These are phyloP conservation scores for Anodontia alba DNA, from an alignment of 2,888 invertebrate genomes.

Conservation along the genomic window DNA sequence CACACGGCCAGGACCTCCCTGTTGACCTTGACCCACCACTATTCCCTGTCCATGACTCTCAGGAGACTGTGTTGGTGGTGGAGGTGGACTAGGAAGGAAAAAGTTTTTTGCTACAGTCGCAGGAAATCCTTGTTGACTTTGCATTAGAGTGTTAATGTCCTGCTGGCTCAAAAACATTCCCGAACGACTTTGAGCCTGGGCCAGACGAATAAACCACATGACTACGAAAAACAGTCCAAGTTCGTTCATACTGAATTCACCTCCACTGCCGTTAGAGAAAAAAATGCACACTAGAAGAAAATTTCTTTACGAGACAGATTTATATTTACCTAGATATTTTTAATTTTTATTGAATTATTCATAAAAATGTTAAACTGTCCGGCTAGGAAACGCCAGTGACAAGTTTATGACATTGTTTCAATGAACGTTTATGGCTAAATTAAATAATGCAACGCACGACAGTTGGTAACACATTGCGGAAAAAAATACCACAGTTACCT, in stretches of 20 bases:
- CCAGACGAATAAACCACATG: neutral
- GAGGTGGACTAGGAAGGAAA: neutral
- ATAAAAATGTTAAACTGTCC: constrained; percentile 9
- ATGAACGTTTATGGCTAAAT: neutral
- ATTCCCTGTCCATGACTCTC: neutral
- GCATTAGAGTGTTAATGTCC: neutral
- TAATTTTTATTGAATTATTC: constrained; percentile 9
- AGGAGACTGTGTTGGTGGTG: neutral
- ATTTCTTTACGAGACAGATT: neutral
- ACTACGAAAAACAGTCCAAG: neutral
- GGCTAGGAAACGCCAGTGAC: neutral
- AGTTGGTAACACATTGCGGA: no score
- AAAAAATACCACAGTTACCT: no score
- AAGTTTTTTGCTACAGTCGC: neutral
- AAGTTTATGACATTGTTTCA: neutral
- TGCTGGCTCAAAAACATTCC: neutral
- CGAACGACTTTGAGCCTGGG: neutral
- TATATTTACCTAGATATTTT: neutral
- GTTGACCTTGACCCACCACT: neutral
- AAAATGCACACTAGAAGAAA: neutral
- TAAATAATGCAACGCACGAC: constrained; percentile 1
- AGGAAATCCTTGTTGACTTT: neutral
- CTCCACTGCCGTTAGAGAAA: neutral
- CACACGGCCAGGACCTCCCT: neutral
- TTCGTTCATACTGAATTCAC: neutral